Conservation (phyloP, 1,140 invertebrate genomes). For the Drosophila cardini region DNA sequence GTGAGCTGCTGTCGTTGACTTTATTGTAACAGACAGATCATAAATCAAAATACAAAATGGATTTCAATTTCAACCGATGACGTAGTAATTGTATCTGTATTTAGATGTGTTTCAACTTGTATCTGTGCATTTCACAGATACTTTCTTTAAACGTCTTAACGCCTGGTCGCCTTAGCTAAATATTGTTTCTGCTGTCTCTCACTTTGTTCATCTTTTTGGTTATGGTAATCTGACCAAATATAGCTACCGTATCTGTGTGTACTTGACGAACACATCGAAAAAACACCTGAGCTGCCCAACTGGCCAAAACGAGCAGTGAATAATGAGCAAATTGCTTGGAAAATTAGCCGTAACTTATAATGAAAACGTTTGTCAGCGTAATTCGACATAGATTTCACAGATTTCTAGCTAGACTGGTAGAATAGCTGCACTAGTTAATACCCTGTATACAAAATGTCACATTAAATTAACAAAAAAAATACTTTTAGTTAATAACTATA, state of each 20-base stretch:
- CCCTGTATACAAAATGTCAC: neutral
- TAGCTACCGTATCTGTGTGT: conserved; percentile 46
- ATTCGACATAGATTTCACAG: conserved; percentile 72
- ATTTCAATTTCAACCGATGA: conserved; percentile 61
- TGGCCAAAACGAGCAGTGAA: conserved; percentile 65
- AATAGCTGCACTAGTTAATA: conserved; percentile 36
- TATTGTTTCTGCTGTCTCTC: conserved; percentile 20
- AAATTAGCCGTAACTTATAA: conserved; percentile 75
- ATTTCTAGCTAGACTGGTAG: conserved; percentile 32
- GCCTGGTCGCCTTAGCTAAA: conserved; percentile 61
- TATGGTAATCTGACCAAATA: conserved; percentile 76
- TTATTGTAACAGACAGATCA: conserved; percentile 74
- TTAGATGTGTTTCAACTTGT: neutral
- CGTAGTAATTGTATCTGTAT: conserved; percentile 54
- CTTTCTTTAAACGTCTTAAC: conserved; percentile 51
- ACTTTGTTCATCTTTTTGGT: conserved; percentile 16
- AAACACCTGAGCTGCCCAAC: conserved; percentile 36
- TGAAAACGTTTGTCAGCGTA: conserved; percentile 78
- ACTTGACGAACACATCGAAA: conserved; percentile 22
- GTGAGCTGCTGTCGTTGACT: conserved; percentile 59
- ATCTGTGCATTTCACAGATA: conserved; percentile 56
- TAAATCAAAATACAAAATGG: conserved; percentile 63
- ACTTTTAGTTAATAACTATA: neutral
- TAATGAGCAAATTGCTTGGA: conserved; percentile 76
- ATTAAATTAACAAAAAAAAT: neutral